Base-by-base conservation (phyloP, 2,888 invertebrate genomes). In the Aspidiotus destructor region DNA sequence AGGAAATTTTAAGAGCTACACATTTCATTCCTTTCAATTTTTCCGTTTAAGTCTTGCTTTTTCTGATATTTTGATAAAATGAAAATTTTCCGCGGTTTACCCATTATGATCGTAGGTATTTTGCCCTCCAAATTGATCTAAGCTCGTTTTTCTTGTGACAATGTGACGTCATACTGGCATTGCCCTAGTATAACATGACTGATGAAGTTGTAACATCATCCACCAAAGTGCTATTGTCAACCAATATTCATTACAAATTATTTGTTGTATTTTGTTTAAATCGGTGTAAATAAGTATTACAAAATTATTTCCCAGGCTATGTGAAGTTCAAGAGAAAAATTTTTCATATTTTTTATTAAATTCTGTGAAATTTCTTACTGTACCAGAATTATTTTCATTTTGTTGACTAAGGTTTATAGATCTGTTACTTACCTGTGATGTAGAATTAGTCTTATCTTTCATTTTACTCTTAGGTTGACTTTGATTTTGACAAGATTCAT, bases 161-260 rank as follows among this genome's bases (percentile, higher is more conserved):
- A 44, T 13, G 13, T 44, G 48, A 44, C 48, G 48, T 10, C 13
- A 13, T 44, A 13, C 8, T 44, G n/a, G n/a, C n/a, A n/a, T n/a
- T n/a, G n/a, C n/a, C n/a, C n/a, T 44, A 8, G 48, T 10, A 13
- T 44, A 44, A 44, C 48, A 44, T 44, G 48, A 44, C 9, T 44
- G 48, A 10, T 44, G 48, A 44, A 44, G 48, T 44, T 44, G 48
- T 44, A 13, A 44, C 8, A 44, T 44, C 48, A 44, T 44, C 13
- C 48, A 44, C 48, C 48, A 44, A 44, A 44, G 48, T 44, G 48
- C 48, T 44, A 44, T 44, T 44, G 48, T 44, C 48, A 44, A 44
- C 48, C 48, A 44, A 44, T 44, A 44, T 44, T 44, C 48, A 44
- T 44, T 44, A 44, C 48, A 44, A 44, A 44, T 44, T 44, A 44